Conservation (phyloP, 2,797 vertebrate genomes). For the Acropternis orthonyx region DNA sequence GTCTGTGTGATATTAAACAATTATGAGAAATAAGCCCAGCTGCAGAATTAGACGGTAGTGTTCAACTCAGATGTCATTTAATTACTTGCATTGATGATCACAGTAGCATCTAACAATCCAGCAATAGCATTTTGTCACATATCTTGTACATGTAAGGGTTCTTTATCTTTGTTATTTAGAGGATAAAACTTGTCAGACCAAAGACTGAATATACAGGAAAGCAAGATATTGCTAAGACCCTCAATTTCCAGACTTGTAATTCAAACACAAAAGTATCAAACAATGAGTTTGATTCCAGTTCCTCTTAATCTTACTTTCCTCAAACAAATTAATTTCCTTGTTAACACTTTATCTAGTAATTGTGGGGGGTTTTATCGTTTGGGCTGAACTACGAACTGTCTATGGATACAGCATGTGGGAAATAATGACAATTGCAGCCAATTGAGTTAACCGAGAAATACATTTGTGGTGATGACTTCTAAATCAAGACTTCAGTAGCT, state of each 20-base stretch:
- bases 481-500: neutral
- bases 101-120: neutral
- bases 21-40: neutral
- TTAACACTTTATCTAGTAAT: neutral
- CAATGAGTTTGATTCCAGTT: neutral
- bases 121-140: neutral
- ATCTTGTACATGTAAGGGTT: neutral
- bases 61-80: neutral
- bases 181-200: neutral
- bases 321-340: neutral
- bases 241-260: neutral
- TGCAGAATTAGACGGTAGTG: neutral
- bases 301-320: neutral
- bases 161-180: neutral
- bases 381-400: neutral
- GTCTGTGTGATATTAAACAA: neutral
- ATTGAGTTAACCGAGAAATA: neutral
- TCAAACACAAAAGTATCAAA: neutral
- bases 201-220: neutral
- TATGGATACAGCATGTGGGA: neutral
- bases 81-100: slow-evolving; percentile 7
- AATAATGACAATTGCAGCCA: neutral
- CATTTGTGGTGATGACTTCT: neutral
- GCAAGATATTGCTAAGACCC: neutral
- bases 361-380: neutral